phyloP scores from a whole-genome alignment of 2,888 invertebrate species.

The Agonopterix heracliana region DNA sequence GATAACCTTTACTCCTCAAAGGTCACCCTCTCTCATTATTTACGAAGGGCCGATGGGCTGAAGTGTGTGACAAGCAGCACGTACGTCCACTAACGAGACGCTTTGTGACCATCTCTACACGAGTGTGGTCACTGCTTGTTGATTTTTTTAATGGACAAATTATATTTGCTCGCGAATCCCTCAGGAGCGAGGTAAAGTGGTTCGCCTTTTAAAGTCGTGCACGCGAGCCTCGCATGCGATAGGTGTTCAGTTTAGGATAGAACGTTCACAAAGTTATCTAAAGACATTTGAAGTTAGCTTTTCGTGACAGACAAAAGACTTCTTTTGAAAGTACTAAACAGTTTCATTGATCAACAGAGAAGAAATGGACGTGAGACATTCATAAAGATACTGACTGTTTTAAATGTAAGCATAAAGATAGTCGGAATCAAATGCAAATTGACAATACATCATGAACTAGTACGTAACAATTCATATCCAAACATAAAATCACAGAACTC shows the following conservation, averaged over 20 bases:
- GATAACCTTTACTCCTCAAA: slow-evolving; percentile 35
- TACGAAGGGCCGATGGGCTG: slow-evolving; percentile 73
- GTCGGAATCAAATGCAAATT: neutral
- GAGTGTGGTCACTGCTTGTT: slow-evolving; percentile 67
- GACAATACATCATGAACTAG: slow-evolving; percentile 1
- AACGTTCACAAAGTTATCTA: slow-evolving; percentile 15
- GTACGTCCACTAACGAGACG: slow-evolving; percentile 74
- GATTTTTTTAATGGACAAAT: slow-evolving; percentile 74
- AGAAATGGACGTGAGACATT: too few species aligned
- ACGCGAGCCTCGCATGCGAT: slow-evolving; percentile 45
- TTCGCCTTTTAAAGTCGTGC: slow-evolving; percentile 58
- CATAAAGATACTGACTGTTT: too few species aligned
- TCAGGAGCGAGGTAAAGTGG: slow-evolving; percentile 32
- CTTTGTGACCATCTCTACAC: slow-evolving; percentile 71
- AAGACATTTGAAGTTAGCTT: slow-evolving; percentile 15
- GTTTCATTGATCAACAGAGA: too few species aligned
- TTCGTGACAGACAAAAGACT: slow-evolving; percentile 1
- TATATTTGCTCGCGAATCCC: slow-evolving; percentile 61
- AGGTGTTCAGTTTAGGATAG: slow-evolving; percentile 32
- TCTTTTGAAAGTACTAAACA: too few species aligned
- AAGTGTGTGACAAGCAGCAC: slow-evolving; percentile 73
- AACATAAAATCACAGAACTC: slow-evolving; percentile 20
- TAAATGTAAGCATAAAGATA: too few species aligned
- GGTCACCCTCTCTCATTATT: slow-evolving; percentile 70
- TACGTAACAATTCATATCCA: slow-evolving; percentile 16